Base-by-base conservation (phyloP, 2,888 invertebrate species). In the Deilephila elpenor region DNA sequence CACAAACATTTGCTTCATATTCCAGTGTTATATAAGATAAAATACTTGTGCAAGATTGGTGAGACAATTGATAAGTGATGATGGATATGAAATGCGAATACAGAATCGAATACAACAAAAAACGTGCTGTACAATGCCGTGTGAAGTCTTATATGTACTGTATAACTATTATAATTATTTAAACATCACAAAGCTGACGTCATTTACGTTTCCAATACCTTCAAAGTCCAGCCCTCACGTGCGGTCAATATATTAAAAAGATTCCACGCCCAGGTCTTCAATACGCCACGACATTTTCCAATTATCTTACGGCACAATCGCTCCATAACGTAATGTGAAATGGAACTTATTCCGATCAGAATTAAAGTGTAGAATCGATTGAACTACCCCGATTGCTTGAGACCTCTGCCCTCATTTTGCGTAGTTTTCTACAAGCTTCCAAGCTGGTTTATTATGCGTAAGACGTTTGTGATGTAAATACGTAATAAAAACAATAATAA, bases 281-380 rank as follows among this genome's bases (percentile, higher is more conserved):
- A 25, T 37, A 59, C 59, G 59, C 72, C 67, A 73, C 56, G 72
- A 73, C 72, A 56, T 73, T 73, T 72, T 73, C 72, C 72, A 67
- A 73, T 73, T 67, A 67, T 59, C 72, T 67, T 19, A 64, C 34
- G 29, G 59, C 25, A 59, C 64, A 72, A 62, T 56, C 64, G 25
- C 25, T 17, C 67, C 17, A 25, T 51, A 44, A 44, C 17, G 25
- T 17, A 67, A 51, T 67, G 25, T 44, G 44, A 51, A 67, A 51
- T 67, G 17, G 67, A 67, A 51, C 67, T 51, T 67, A 67, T 67
- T 25, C 17, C 67, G 20, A 25, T 67, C 67, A 6, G 8, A 5
- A 25, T 17, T 51, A 44, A n/a, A 51, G 51, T 20, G 20, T 11
- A 14, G 44, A 67, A 67, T 51, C 25, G 44, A 67, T 44, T 67